phyloP scores from a whole-genome alignment of 2,888 invertebrate species.

The Tethea ocularis region DNA sequence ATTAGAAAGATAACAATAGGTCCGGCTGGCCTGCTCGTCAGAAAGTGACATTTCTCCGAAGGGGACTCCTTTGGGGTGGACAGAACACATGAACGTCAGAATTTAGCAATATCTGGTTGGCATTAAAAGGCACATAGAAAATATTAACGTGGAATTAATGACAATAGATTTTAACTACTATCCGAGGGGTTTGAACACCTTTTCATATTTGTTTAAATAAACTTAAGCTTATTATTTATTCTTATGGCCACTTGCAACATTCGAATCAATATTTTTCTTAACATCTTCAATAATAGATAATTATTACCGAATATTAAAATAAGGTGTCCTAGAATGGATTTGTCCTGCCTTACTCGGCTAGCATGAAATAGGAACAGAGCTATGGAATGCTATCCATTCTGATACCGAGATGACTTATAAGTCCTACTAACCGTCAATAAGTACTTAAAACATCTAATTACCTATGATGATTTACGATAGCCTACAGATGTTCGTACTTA shows the following conservation, averaged over 20 bases:
- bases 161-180: constrained; percentile 11
- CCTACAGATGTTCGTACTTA: too few relatives aligned
- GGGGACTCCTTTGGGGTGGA: constrained; percentile 59
- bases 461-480: too few relatives aligned
- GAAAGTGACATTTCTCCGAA: constrained; percentile 61
- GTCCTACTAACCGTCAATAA: too few relatives aligned
- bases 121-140: constrained; percentile 19
- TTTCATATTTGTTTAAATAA: constrained; percentile 6
- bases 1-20: constrained; percentile 66
- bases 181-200: constrained; percentile 9
- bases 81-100: constrained; percentile 32
- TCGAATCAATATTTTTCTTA: background rate
- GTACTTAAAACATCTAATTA: too few relatives aligned
- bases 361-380: too few relatives aligned
- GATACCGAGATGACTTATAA: too few relatives aligned
- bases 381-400: too few relatives aligned
- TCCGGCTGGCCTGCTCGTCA: constrained; percentile 61
- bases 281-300: background rate
- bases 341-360: too few relatives aligned
- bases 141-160: constrained; percentile 17
- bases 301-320: background rate
- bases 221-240: background rate
- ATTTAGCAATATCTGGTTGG: constrained; percentile 33
- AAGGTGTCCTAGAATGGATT: background rate
- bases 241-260: background rate